phyloP scores from a whole-genome alignment of 2,113 vertebrate species.

The Anolis carolinensis region DNA sequence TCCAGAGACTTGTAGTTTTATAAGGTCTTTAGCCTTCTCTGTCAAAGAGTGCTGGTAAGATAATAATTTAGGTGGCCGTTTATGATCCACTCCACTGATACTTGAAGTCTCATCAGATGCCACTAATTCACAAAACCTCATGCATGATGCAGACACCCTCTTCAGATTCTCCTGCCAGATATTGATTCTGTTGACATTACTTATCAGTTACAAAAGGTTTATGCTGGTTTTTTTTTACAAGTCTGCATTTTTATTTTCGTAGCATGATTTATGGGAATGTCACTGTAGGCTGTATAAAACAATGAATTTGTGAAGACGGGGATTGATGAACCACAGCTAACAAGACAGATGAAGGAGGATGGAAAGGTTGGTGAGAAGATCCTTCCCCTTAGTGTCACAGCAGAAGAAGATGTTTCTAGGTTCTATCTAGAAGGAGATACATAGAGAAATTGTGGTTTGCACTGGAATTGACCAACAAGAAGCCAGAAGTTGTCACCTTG shows the following conservation, averaged over 20 bases:
- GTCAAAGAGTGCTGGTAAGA: too few species aligned
- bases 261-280: constrained; percentile 74
- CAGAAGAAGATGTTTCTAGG: constrained; percentile 12
- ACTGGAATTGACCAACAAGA: too few species aligned
- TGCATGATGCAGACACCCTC: constrained; percentile 70
- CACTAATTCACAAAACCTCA: constrained; percentile 68
- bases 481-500: too few species aligned
- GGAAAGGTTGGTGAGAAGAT: constrained; percentile 48
- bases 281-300: constrained; percentile 71
- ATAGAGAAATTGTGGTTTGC: too few species aligned
- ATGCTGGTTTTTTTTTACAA: constrained; percentile 61
- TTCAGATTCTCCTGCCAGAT: constrained; percentile 72
- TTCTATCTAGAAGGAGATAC: background rate
- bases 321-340: constrained; percentile 67
- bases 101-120: constrained; percentile 60
- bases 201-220: constrained; percentile 81
- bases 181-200: constrained; percentile 80
- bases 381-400: constrained; percentile 49
- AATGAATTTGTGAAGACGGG: constrained; percentile 57
- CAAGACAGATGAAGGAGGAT: constrained; percentile 56
- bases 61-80: constrained; percentile 70
- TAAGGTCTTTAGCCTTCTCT: too few species aligned
- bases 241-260: constrained; percentile 74
- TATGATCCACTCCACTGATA: constrained; percentile 66
- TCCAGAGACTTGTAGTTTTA: too few species aligned